Percentiles rank a stretch among this genome's conserved stretches.
Conservation (phyloP, 2,888 invertebrate species). For the Tribolium freemani region DNA sequence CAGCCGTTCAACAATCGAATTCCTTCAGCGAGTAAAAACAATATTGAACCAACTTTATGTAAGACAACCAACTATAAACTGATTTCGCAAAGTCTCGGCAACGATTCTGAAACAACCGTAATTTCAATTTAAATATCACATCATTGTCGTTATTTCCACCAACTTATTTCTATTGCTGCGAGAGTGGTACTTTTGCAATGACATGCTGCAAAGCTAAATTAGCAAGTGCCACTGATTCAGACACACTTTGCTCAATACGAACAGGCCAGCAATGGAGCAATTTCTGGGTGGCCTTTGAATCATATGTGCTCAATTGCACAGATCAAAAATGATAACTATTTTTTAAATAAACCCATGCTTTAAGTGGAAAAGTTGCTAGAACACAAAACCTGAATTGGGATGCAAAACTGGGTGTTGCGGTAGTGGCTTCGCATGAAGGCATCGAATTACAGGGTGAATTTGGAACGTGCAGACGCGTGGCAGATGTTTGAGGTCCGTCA, state of each 20-base stretch:
- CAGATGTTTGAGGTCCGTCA: conserved; percentile 45
- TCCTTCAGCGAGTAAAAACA: conserved; percentile 5
- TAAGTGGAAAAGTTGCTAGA: background rate
- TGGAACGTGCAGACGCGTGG: conserved; percentile 49
- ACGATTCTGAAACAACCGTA: conserved; percentile 27
- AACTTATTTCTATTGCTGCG: conserved; percentile 21
- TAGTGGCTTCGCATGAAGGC: conserved; percentile 20
- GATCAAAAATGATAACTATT: background rate
- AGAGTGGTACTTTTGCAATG: conserved; percentile 15
- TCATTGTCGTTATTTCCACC: conserved; percentile 25
- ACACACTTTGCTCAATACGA: background rate
- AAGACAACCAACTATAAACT: conserved; percentile 23
- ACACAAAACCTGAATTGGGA: conserved; percentile 1
- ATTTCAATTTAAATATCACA: conserved; percentile 35
- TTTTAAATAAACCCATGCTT: background rate
- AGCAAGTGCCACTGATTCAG: background rate
- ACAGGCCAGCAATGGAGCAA: background rate
- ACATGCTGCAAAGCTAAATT: background rate
- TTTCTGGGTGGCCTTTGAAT: conserved; percentile 14
- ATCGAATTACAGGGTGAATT: conserved; percentile 41
- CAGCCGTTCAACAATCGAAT: conserved; percentile 23
- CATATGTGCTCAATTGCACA: background rate
- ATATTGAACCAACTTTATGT: conserved; percentile 13
- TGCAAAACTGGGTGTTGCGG: background rate
- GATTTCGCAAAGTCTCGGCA: conserved; percentile 28